Evolutionary conservation across 2,797 vertebrate genomes (phyloP).

Genomic region (Lepus townsendii): DNA sequence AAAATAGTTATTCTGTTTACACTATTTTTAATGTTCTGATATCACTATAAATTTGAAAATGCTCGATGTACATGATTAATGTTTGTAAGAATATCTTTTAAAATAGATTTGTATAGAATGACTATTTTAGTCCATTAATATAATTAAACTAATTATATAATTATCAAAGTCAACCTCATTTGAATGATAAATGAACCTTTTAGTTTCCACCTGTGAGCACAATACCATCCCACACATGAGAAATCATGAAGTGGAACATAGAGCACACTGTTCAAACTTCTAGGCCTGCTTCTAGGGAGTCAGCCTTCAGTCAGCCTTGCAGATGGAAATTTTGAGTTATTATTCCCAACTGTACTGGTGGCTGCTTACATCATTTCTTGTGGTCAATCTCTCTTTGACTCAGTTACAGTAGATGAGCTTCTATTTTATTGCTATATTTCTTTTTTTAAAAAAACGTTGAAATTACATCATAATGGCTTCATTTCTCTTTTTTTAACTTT

Average conservation of each 20-base stretch:
- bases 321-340: not conserved
- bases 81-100: not conserved
- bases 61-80: not conserved
- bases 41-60: not conserved
- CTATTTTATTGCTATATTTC: constrained; percentile 39
- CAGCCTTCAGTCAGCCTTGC: not conserved
- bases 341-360: not conserved
- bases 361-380: not conserved
- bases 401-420: not conserved
- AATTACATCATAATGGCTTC: too few species aligned
- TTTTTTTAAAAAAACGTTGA: not conserved
- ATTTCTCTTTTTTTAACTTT: too few species aligned
- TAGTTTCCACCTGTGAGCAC: not conserved
- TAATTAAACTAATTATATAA: not conserved
- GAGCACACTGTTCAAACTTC: not conserved
- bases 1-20: not conserved
- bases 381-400: not conserved
- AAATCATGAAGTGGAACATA: not conserved
- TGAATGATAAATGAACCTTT: constrained; percentile 31
- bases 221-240: not conserved
- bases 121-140: not conserved
- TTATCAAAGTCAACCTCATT: constrained; percentile 24
- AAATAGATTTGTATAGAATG: constrained; percentile 3
- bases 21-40: not conserved
- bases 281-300: not conserved